Conservation (phyloP, 2,797 vertebrate genomes). For the Mallotus villosus region DNA sequence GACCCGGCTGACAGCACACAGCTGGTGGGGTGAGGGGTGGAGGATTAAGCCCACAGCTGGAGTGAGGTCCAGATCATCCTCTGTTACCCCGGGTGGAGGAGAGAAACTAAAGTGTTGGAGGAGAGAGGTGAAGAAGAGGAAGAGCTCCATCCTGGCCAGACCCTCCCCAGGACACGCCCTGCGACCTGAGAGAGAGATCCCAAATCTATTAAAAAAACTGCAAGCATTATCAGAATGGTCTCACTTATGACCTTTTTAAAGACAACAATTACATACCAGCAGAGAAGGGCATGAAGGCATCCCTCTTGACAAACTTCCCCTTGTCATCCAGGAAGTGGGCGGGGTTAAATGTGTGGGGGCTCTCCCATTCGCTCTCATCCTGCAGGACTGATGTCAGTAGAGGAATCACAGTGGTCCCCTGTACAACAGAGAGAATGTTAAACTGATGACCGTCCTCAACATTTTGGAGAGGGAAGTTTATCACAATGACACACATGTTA, state of each 20-base stretch:
- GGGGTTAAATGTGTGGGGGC: constrained; percentile 65
- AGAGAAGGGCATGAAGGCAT: constrained; percentile 7
- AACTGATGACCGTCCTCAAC: neutral
- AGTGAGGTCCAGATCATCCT: constrained; percentile 46
- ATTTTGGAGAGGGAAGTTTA: neutral
- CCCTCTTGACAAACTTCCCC: constrained; percentile 19
- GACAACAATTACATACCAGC: neutral
- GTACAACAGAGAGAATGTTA: neutral
- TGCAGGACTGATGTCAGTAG: constrained; percentile 63
- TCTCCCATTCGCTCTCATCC: constrained; percentile 68
- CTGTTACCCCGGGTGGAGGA: constrained; percentile 46
- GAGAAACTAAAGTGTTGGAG: constrained; percentile 51
- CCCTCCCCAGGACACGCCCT: constrained; percentile 49
- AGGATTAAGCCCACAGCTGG: constrained; percentile 39
- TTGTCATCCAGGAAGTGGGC: constrained; percentile 67
- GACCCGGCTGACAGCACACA: constrained; percentile 40
- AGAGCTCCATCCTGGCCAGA: constrained; percentile 54
- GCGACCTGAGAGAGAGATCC: constrained; percentile 33
- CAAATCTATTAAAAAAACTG: neutral
- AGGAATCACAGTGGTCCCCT: constrained; percentile 65
- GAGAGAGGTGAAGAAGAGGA: constrained; percentile 50
- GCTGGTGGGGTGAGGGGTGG: constrained; percentile 31
- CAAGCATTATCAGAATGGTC: neutral
- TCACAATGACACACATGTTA: neutral
- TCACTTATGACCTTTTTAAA: neutral